Percentiles rank a stretch among this genome's conserved stretches.
These are phyloP conservation scores for Abrostola tripartita DNA, from an alignment of 2,888 invertebrate genomes.

Conservation along the genomic window DNA sequence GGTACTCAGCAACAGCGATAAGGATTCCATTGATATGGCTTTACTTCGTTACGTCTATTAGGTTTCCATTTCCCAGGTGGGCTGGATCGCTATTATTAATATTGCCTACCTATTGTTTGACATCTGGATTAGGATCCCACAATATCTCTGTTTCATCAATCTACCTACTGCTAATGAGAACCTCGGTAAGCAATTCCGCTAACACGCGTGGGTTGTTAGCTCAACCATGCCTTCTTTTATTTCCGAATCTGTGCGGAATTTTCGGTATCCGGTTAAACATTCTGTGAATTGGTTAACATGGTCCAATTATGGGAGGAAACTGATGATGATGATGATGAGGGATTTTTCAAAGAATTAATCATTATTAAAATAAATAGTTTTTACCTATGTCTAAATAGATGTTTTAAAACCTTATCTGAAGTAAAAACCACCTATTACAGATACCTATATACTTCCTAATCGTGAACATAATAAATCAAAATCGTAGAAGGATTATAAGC, in stretches of 20 bases:
- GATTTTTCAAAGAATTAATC: background rate
- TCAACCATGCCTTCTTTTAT: constrained; percentile 19
- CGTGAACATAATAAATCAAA: background rate
- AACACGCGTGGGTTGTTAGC: constrained; percentile 14
- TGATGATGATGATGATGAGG: too few species aligned
- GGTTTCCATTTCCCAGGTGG: background rate
- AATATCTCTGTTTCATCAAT: background rate
- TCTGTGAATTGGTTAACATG: constrained; percentile 9
- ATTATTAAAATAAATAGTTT: too few species aligned
- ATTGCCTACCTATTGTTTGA: background rate
- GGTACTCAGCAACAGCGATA: background rate
- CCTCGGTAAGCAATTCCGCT: constrained; percentile 20
- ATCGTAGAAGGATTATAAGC: background rate
- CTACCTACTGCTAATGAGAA: constrained; percentile 3
- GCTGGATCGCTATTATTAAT: background rate
- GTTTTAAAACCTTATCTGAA: background rate
- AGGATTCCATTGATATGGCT: constrained; percentile 3
- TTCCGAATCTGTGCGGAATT: constrained; percentile 20
- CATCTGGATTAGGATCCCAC: background rate
- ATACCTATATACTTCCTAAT: background rate
- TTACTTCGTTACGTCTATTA: background rate
- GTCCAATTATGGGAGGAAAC: constrained; percentile 29
- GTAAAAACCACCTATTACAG: too few species aligned
- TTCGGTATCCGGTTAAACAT: constrained; percentile 12
- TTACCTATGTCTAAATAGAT: background rate